Base-by-base conservation (phyloP, 2,797 vertebrate genomes). In the Busarellus nigricollis region DNA sequence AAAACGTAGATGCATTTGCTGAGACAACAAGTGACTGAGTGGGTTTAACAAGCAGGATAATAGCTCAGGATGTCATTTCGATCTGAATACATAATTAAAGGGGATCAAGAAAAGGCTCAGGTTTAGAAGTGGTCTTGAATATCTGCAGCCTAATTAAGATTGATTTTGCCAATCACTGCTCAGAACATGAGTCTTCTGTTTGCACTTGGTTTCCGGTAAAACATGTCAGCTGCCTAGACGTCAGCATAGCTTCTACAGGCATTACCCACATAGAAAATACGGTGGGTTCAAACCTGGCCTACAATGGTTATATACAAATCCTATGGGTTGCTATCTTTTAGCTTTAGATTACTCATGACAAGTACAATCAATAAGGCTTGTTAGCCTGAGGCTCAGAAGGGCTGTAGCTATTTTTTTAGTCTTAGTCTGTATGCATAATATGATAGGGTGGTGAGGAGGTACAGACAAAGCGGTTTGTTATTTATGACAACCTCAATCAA, bases 1-100 rank as follows among this genome's bases (percentile, higher is more conserved):
- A 38, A 95, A 93, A 95, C 1, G 0, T 19, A 44, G 67, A 55
- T 55, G 50, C 42, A 8, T 95, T 96, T 94, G 71, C 82, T 91
- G 72, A 92, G 79, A 81, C 65, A 87, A 94, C 74, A 85, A 96
- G 54, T 67, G 54, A 73, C 94, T 81, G 86, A 94, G 90, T 76
- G 72, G 87, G 89, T 93, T 97, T 96, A 97, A 96, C 87, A 86
- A 93, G 76, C 74, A 72, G 81, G 65, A 58, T 96, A 96, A 96
- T 81, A 91, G 89, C 95, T 93, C 67, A 83, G 63, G 84, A 91
- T 96, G 93, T 89, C 90, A 76, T 95, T 96, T 95, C 89, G 93
- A 96, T 92, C 92, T 93, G 95, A 96, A 97, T 95, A 92, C 71
- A 69, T 93, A 96, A 97, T 95, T 94, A 93, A 81, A 96, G 35